Evolutionary conservation across 2,797 vertebrate species (phyloP).

Genomic region (Cynopterus sphinx): DNA sequence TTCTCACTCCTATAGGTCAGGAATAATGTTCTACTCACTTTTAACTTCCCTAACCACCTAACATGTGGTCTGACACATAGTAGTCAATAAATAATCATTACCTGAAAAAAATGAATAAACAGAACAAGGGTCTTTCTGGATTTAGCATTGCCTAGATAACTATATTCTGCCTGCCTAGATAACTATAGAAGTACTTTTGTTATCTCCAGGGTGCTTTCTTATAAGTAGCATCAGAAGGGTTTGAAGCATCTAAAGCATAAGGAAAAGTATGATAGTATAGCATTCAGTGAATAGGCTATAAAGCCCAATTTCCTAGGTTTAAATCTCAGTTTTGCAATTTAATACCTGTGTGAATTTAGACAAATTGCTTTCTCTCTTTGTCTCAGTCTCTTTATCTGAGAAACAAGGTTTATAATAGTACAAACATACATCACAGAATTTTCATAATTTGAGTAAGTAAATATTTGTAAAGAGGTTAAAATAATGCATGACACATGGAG

Average conservation of each 20-base stretch:
- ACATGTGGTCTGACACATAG: background rate
- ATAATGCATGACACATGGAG: background rate
- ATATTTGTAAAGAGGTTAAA: constrained; percentile 15
- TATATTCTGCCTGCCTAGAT: background rate
- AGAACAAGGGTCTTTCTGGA: background rate
- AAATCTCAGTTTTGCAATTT: background rate
- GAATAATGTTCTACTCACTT: background rate
- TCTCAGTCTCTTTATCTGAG: background rate
- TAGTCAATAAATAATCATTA: background rate
- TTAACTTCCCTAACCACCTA: background rate
- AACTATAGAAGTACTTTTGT: background rate
- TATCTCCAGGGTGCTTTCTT: background rate
- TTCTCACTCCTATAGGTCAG: background rate
- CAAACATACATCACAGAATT: background rate
- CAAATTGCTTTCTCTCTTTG: background rate
- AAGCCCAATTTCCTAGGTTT: background rate
- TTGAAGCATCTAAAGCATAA: background rate
- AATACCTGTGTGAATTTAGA: background rate
- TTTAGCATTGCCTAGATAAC: background rate
- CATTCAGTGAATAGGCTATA: background rate
- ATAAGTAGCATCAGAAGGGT: background rate
- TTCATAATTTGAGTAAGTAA: background rate
- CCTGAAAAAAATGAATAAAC: background rate
- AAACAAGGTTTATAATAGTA: background rate
- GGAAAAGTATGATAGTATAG: background rate